Evolutionary conservation across 2,888 invertebrate genomes (phyloP).

Genomic region (Sphaeridia pumilis): DNA sequence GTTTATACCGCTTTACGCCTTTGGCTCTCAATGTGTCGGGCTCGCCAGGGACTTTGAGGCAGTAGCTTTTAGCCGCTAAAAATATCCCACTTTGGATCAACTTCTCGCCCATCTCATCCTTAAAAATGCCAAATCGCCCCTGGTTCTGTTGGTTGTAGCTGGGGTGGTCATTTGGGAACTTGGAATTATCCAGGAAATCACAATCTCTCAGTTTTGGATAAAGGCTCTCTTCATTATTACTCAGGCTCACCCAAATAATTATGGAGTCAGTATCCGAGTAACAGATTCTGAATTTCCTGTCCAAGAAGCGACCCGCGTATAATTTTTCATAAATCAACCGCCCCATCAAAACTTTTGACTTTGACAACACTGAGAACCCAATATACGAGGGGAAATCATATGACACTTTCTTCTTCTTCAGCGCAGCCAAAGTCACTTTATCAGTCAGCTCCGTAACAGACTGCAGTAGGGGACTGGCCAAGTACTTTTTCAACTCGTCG

Average conservation of each 20-base stretch:
- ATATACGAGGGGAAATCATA: no score
- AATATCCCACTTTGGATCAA: not conserved
- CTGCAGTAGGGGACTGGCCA: no score
- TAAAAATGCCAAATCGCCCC: not conserved
- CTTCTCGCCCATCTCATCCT: not conserved
- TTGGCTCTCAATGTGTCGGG: no score
- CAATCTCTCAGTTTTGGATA: not conserved
- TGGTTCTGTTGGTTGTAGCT: not conserved
- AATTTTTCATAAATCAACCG: no score
- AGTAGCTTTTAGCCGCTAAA: not conserved
- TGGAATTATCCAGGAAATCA: not conserved
- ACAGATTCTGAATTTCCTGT: not conserved
- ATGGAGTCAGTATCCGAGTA: not conserved
- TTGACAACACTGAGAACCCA: no score
- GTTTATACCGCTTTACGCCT: no score
- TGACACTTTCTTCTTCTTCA: no score
- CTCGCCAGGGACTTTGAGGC: not conserved
- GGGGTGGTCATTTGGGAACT: not conserved
- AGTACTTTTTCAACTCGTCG: no score
- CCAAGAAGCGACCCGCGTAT: not conserved
- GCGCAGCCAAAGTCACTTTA: no score
- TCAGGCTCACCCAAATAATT: no score
- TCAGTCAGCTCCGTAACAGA: no score
- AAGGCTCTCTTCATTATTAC: not conserved
- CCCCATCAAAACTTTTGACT: no score